Conservation (phyloP, 2,888 invertebrate genomes). For the Gari tellinella region DNA sequence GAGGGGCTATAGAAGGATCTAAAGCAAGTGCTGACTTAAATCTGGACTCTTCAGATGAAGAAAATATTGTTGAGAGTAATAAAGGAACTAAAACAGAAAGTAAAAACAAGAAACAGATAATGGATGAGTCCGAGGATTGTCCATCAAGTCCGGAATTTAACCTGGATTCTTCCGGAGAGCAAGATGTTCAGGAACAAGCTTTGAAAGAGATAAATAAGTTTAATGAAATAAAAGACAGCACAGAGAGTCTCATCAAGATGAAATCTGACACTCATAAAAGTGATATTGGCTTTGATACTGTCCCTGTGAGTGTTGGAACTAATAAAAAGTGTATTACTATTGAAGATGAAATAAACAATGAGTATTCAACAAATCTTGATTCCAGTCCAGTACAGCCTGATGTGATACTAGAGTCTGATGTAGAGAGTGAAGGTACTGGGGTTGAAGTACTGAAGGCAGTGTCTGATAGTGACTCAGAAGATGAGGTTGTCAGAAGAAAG, state of each 20-base stretch:
- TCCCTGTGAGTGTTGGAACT: too few species aligned
- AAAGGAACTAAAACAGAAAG: too few species aligned
- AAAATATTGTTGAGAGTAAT: too few species aligned
- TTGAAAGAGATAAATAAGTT: conserved; percentile 13
- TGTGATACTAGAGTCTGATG: conserved; percentile 15
- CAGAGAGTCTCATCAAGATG: not conserved
- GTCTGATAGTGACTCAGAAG: conserved; percentile 16
- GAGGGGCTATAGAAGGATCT: too few species aligned
- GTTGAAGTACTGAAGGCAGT: conserved; percentile 19
- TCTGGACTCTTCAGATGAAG: too few species aligned
- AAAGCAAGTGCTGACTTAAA: too few species aligned
- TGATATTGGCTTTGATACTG: too few species aligned
- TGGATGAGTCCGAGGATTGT: not conserved
- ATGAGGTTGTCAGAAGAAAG: conserved; percentile 8
- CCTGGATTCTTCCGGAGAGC: conserved; percentile 28
- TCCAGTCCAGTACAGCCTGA: conserved; percentile 17
- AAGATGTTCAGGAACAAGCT: conserved; percentile 9
- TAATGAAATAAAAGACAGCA: conserved; percentile 12
- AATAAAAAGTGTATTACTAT: too few species aligned
- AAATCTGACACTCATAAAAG: too few species aligned
- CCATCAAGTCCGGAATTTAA: conserved; percentile 31
- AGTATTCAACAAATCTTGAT: conserved; percentile 25
- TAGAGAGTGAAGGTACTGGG: not conserved
- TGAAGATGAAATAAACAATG: conserved; percentile 11
- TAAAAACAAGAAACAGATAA: too few species aligned